A percentile compares a stretch with the other conserved stretches of the same genome.
Evolutionary conservation across 2,113 vertebrate genomes (phyloP).

Genomic region (Lepisosteus osseus): DNA sequence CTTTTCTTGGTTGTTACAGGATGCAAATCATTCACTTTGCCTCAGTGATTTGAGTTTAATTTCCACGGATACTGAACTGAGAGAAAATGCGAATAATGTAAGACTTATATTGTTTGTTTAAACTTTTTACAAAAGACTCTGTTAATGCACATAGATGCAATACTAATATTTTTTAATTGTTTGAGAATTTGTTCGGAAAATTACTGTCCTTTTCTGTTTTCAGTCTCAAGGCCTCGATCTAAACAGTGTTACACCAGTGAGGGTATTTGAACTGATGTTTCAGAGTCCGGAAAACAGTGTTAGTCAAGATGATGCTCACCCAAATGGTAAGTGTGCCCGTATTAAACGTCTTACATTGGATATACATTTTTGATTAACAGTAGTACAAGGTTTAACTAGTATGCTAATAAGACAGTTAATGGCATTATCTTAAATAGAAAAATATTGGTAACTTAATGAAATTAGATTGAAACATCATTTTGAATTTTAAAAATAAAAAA

Average conservation of each 20-base stretch:
- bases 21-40: conserved; percentile 94
- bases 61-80: conserved; percentile 88
- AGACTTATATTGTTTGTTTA: conserved; percentile 45
- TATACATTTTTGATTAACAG: too few relatives aligned
- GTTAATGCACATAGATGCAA: neutral
- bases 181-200: neutral
- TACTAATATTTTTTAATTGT: neutral
- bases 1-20: conserved; percentile 61
- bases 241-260: conserved; percentile 83
- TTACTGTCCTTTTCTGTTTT: conserved; percentile 12
- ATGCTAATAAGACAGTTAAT: too few relatives aligned
- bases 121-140: neutral
- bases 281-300: conserved; percentile 84
- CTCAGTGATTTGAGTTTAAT: conserved; percentile 94
- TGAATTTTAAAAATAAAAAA: too few relatives aligned
- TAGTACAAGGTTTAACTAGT: too few relatives aligned
- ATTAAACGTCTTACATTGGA: neutral
- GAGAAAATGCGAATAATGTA: conserved; percentile 84
- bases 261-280: conserved; percentile 95
- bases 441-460: too few relatives aligned
- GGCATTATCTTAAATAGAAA: too few relatives aligned
- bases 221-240: conserved; percentile 85
- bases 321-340: conserved; percentile 62
- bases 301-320: conserved; percentile 78
- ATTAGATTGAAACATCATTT: too few relatives aligned